Evolutionary conservation across 2,797 vertebrate genomes (phyloP).

Genomic region (Buphagus erythrorhynchus): DNA sequence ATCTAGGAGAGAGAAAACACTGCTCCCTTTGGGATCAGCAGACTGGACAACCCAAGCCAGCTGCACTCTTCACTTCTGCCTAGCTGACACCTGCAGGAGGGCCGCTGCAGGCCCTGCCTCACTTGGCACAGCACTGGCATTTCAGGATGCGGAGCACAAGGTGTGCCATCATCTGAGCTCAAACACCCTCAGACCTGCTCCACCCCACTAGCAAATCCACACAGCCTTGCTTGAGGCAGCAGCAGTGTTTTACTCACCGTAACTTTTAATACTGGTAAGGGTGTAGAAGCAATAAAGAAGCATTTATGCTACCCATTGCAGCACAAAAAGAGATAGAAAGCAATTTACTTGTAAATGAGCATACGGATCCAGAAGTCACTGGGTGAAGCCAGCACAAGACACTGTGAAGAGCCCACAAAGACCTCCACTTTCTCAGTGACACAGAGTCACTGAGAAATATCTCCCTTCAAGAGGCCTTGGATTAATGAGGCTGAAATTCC

Average conservation of each 20-base stretch:
- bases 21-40: not conserved
- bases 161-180: accelerated
- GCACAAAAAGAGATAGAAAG: not conserved
- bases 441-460: not conserved
- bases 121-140: accelerated
- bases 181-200: not conserved
- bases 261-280: not conserved
- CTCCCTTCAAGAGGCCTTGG: not conserved
- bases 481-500: not conserved
- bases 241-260: accelerated
- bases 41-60: not conserved
- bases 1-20: not conserved
- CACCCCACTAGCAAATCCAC: not conserved
- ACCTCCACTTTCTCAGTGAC: not conserved
- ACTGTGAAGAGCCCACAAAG: not conserved
- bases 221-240: not conserved
- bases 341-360: not conserved
- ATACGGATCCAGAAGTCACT: not conserved
- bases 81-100: not conserved
- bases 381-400: not conserved
- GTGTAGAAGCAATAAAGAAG: not conserved
- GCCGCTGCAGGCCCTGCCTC: accelerated
- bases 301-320: not conserved
- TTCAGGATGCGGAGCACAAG: accelerated
- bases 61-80: not conserved